Evolutionary conservation across 2,888 invertebrate species (phyloP).

Genomic region (Tachina lurida): DNA sequence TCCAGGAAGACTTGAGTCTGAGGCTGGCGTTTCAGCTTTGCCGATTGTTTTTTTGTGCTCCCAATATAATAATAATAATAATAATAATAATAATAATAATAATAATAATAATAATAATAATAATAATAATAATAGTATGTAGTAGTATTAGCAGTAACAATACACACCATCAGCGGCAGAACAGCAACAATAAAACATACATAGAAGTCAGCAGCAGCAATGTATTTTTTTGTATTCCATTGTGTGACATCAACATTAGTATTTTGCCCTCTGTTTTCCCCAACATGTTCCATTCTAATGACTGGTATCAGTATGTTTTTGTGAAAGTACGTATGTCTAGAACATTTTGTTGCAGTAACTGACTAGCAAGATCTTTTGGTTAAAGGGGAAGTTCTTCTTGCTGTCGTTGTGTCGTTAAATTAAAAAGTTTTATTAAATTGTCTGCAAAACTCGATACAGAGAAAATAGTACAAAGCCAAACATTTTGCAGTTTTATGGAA

Average conservation of each 20-base stretch:
- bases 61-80: constrained; percentile 62
- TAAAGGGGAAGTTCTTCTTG: constrained; percentile 40
- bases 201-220: constrained; percentile 61
- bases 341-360: constrained; percentile 55
- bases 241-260: constrained; percentile 65
- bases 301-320: constrained; percentile 16
- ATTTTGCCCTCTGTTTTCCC: constrained; percentile 63
- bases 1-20: constrained; percentile 62
- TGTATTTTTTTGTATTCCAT: constrained; percentile 42
- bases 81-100: constrained; percentile 43
- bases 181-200: constrained; percentile 61
- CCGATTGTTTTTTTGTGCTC: constrained; percentile 64
- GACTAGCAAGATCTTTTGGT: constrained; percentile 36
- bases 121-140: constrained; percentile 46
- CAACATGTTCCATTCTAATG: constrained; percentile 60
- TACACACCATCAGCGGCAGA: constrained; percentile 55
- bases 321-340: constrained; percentile 16
- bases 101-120: constrained; percentile 53
- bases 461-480: neutral
- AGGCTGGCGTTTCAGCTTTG: constrained; percentile 53
- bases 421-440: constrained; percentile 40
- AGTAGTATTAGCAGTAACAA: constrained; percentile 49
- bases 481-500: too few species aligned
- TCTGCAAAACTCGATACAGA: neutral
- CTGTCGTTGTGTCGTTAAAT: constrained; percentile 40